Evolutionary conservation across 2,113 vertebrate genomes (phyloP), one percentile per base, ranked within the genome.

Genomic region (Atherinomorus stipes): DNA sequence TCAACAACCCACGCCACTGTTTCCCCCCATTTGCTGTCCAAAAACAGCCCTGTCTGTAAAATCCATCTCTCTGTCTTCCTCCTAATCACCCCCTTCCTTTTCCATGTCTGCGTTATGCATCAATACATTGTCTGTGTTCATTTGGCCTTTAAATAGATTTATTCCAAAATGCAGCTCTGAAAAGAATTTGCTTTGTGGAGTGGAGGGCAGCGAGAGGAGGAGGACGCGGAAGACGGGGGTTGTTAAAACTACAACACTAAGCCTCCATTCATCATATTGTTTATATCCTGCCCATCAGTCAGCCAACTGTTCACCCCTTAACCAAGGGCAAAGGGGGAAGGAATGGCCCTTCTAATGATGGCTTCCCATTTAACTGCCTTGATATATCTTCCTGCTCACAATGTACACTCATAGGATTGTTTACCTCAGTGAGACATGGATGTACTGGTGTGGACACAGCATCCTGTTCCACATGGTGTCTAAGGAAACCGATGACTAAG

Each of bases 111-210:
- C 40, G 74, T 79, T 83, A 85, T 71, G 72, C 90, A 88, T 94
- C 92, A 93, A 91, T 92, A 88, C 90, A 50, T 76, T 69, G 83
- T 87, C 92, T 91, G 92, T 93, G 91, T 87, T 87, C 85, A 60
- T 86, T 89, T 85, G 80, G 85, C 81, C 92, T 94, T 94, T 93
- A 93, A 94, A 93, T 93, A 93, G 87, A 92, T 90, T 89, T 90
- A 89, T 88, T 89, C 87, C 72, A 47, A 90, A 89, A 88, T 69
- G 82, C 83, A 79, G 84, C 91, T 28, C 82, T 75, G 81, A 81
- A 78, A 88, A 89, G 83, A 92, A 90, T 91, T 81, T 78, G 49
- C 89, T 93, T 93, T 94, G 91, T 93, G 82, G 89, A 84, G 69
- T 49, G 40, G 74, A 81, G 88, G 70, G 84, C 78, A 84, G 79